Evolutionary conservation across 2,797 vertebrate species (phyloP).

Genomic region (Spinus pinus): DNA sequence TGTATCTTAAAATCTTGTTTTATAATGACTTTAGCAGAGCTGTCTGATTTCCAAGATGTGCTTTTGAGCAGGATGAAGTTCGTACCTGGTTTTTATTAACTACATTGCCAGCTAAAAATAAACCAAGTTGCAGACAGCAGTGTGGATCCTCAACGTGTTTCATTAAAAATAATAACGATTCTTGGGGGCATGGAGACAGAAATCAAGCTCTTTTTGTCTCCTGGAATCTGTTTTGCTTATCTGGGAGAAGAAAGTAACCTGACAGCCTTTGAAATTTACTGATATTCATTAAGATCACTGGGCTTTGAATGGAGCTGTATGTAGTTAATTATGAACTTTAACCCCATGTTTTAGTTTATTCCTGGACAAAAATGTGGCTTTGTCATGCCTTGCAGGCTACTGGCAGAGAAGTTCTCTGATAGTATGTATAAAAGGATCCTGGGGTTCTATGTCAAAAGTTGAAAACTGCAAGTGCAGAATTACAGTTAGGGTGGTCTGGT

Average conservation of each 20-base stretch:
- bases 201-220: neutral
- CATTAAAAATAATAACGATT: conserved; percentile 13
- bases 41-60: neutral
- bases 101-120: conserved; percentile 17
- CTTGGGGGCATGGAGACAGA: neutral
- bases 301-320: neutral
- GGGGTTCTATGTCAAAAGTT: neutral
- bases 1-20: conserved; percentile 1
- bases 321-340: neutral
- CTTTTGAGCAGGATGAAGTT: neutral
- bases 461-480: neutral
- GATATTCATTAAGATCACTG: neutral
- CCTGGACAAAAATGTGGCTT: neutral
- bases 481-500: neutral
- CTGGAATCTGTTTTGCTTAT: neutral
- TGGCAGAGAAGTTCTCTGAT: neutral
- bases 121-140: neutral
- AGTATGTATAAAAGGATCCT: neutral
- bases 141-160: conserved; percentile 5
- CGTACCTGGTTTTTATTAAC: conserved; percentile 48
- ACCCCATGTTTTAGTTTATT: neutral
- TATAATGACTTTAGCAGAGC: neutral
- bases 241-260: neutral
- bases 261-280: neutral
- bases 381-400: neutral